Evolutionary conservation across 2,797 vertebrate species (phyloP).

Genomic region (Myiotriccus ornatus): DNA sequence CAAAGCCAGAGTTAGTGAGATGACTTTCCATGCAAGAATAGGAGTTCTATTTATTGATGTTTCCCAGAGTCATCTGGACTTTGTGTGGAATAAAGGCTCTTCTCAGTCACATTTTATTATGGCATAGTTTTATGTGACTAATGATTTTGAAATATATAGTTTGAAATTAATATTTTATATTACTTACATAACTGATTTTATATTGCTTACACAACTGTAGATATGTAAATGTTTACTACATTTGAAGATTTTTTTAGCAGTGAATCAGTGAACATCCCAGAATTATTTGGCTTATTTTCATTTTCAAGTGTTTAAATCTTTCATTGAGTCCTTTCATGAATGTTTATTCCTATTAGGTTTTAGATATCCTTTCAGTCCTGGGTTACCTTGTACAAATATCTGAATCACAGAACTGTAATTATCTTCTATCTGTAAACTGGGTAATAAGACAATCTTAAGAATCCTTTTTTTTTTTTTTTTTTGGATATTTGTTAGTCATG

Average conservation of each 20-base stretch:
- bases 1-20: not conserved
- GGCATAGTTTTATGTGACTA: not conserved
- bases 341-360: not conserved
- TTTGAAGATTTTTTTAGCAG: not conserved
- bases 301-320: not conserved
- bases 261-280: not conserved
- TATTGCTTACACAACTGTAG: not conserved
- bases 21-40: not conserved
- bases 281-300: not conserved
- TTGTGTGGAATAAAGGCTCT: not conserved
- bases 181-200: not conserved
- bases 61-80: slow-evolving; percentile 15
- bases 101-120: not conserved
- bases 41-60: slow-evolving; percentile 23
- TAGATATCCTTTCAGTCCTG: not conserved
- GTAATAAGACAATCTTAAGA: not conserved
- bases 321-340: not conserved
- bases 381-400: not conserved
- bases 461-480: not conserved
- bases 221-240: not conserved
- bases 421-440: not conserved
- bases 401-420: not conserved
- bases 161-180: not conserved
- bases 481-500: not conserved
- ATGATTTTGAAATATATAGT: not conserved